A percentile compares a stretch with the other conserved stretches of the same genome.
phyloP scores from a whole-genome alignment of 2,888 invertebrate genomes.

The Maniola hyperantus region DNA sequence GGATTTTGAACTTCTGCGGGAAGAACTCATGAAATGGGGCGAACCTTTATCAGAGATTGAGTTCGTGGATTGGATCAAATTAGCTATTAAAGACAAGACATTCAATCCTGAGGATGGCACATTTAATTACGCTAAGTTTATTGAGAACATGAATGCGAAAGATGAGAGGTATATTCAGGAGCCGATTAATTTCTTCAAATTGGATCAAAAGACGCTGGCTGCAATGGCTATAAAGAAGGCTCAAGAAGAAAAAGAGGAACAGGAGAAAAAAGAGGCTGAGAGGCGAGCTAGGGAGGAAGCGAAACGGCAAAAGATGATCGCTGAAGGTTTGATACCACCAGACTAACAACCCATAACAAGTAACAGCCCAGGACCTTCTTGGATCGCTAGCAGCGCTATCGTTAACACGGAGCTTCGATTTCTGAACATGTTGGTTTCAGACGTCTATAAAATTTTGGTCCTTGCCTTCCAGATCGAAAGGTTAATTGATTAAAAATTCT shows the following conservation, averaged over 20 bases:
- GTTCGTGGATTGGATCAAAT: slow-evolving; percentile 63
- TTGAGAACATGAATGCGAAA: slow-evolving; percentile 71
- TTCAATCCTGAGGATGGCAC: slow-evolving; percentile 57
- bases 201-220: slow-evolving; percentile 73
- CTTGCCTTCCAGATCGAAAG: too few relatives aligned
- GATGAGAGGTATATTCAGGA: slow-evolving; percentile 64
- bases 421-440: too few relatives aligned
- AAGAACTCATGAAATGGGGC: slow-evolving; percentile 69
- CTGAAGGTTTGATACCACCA: slow-evolving; percentile 60
- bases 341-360: slow-evolving; percentile 17
- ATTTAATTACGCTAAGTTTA: slow-evolving; percentile 64
- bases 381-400: too few relatives aligned
- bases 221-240: slow-evolving; percentile 71
- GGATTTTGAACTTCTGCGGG: slow-evolving; percentile 58
- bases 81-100: slow-evolving; percentile 66
- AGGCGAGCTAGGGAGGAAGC: slow-evolving; percentile 63
- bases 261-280: slow-evolving; percentile 64
- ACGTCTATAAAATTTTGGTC: too few relatives aligned
- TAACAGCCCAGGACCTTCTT: background rate
- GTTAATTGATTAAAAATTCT: too few relatives aligned
- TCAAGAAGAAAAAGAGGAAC: slow-evolving; percentile 61
- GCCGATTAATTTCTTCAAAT: slow-evolving; percentile 73
- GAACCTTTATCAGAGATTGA: slow-evolving; percentile 67
- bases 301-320: slow-evolving; percentile 65
- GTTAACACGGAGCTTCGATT: too few relatives aligned